Conservation (phyloP, 37 sponge, comb jelly and placozoan species). For the Beroe ovata region DNA sequence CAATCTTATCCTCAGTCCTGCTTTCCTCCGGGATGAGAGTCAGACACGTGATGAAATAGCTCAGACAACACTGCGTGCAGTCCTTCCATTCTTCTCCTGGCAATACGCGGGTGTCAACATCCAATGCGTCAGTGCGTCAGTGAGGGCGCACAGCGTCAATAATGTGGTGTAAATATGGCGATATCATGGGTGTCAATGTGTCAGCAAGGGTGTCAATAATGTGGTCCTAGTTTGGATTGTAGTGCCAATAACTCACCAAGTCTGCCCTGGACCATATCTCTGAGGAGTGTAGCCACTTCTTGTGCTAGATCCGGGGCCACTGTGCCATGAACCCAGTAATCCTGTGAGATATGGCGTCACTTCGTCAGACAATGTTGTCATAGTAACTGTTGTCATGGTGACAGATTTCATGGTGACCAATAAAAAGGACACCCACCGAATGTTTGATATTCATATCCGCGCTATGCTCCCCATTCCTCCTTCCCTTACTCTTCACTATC, state of each 20-base stretch:
- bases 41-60: slow-evolving; percentile 16
- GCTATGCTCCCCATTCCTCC: slow-evolving; percentile 43
- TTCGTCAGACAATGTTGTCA: no score
- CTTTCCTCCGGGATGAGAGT: slow-evolving; percentile 40
- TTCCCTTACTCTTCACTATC: slow-evolving; percentile 64
- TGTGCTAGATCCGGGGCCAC: slow-evolving; percentile 78
- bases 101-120: slow-evolving; percentile 34
- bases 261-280: slow-evolving; percentile 79
- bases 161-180: not conserved
- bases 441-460: not conserved
- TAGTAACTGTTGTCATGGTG: no score
- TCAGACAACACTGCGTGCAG: slow-evolving; percentile 62
- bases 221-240: no score
- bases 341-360: no score
- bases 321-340: slow-evolving; percentile 74
- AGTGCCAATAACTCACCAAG: no score
- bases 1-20: slow-evolving; percentile 43
- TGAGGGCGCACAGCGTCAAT: not conserved
- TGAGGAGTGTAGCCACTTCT: slow-evolving; percentile 80
- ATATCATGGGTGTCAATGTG: slow-evolving; percentile 24
- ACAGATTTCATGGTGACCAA: no score
- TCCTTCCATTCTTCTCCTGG: slow-evolving; percentile 40
- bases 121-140: not conserved
- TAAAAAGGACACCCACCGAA: no score
- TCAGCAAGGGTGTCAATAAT: no score